Evolutionary conservation across 2,797 vertebrate genomes (phyloP), one percentile per base, ranked within the genome.

Genomic region (Scarus forsteni): DNA sequence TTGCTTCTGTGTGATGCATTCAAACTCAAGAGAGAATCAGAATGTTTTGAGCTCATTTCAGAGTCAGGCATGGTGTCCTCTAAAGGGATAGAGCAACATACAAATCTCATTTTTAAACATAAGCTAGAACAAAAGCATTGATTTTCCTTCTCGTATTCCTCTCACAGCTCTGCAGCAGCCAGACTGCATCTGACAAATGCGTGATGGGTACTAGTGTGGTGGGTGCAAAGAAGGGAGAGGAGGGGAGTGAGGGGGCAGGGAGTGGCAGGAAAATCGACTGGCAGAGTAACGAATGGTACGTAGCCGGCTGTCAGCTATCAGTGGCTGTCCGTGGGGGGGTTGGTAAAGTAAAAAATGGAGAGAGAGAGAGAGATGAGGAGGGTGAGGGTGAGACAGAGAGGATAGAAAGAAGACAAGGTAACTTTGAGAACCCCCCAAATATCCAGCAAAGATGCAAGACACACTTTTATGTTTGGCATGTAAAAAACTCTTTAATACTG

Each of bases 171-270:
- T 76, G 58, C 56, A 46, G 43, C 66, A 74, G 58, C 76, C 83
- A 91, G 86, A 81, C 85, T 75, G 80, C 68, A 84, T 81, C 85
- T 89, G 76, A 92, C 90, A 91, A 85, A 85, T 90, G 89, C 91
- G 91, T 90, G 87, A 91, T 87, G 91, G 91, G 89, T 88, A 88
- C 66, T 83, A 71, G 70, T 73, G 79, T 85, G 77, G 74, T n/a
- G 36, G 70, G 42, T 10, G 53, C 18, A 18, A 73, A 49, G 62
- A 27, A 27, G 27, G 27, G 27, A 38, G 73, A 45, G 61, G 4
- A 4, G 43, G 27, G 12, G 43, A 62, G 74, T 34, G 79, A 63
- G 62, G 66, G 75, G 72, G 63, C 27, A 51, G 42, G 70, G 56
- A 56, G 70, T 60, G 55, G 83, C 79, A 79, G 73, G 78, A 50